Conservation (phyloP, 2,888 invertebrate genomes). For the Bembecia ichneumoniformis region DNA sequence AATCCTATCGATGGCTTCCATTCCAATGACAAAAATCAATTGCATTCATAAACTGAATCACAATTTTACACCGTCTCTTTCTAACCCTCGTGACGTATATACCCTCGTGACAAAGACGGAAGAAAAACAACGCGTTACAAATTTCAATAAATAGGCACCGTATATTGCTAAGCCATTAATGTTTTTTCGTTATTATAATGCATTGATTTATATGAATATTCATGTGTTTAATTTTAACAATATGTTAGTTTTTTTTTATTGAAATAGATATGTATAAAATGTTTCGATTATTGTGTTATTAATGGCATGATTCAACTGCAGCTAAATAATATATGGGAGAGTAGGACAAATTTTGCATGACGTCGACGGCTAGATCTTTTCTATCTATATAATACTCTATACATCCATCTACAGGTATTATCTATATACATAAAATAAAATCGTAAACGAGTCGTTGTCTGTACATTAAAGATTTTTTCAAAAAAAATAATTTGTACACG, state of each 20-base stretch:
- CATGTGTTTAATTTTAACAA: constrained; percentile 52
- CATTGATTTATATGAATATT: constrained; percentile 72
- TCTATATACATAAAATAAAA: too few relatives aligned
- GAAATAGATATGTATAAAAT: constrained; percentile 11
- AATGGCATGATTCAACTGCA: constrained; percentile 18
- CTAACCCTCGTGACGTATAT: constrained; percentile 14
- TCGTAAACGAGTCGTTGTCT: too few relatives aligned
- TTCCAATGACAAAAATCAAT: constrained; percentile 49
- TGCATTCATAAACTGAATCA: constrained; percentile 15
- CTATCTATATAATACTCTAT: too few relatives aligned
- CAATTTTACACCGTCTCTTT: constrained; percentile 29
- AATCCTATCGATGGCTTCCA: constrained; percentile 62
- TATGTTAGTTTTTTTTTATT: constrained; percentile 29
- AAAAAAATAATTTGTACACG: too few relatives aligned
- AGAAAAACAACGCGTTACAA: constrained; percentile 52
- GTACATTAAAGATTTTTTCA: too few relatives aligned
- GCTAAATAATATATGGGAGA: too few relatives aligned
- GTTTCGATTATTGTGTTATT: constrained; percentile 30
- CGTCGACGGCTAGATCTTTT: too few relatives aligned
- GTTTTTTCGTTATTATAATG: constrained; percentile 48
- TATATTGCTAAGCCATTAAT: constrained; percentile 66
- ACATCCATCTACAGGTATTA: too few relatives aligned
- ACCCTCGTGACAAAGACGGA: constrained; percentile 13
- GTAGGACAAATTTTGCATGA: too few relatives aligned
- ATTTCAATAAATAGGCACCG: constrained; percentile 68